These are phyloP conservation scores for Tenebrio molitor DNA, from an alignment of 1,140 invertebrate species.

Conservation along the genomic window DNA sequence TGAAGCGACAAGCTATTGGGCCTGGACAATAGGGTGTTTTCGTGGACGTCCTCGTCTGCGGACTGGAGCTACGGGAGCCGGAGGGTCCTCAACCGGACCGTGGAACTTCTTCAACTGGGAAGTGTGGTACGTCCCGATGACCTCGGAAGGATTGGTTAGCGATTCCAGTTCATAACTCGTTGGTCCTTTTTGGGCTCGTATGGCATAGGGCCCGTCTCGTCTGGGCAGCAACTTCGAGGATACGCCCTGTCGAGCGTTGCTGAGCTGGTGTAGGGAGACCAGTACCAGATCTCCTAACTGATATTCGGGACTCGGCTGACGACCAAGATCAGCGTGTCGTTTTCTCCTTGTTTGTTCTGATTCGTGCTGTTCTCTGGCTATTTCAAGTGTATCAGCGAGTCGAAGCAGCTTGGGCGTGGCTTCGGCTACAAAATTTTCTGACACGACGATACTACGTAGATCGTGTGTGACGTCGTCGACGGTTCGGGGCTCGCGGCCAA, in stretches of 20 bases:
- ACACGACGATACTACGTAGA: too few species aligned
- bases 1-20: background rate
- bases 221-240: too few species aligned
- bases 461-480: background rate
- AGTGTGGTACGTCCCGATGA: too few species aligned
- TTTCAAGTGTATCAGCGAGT: background rate
- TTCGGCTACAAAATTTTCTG: background rate
- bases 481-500: background rate
- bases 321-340: background rate
- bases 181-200: too few species aligned
- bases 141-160: too few species aligned
- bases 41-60: too few species aligned
- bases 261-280: background rate
- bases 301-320: background rate
- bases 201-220: too few species aligned
- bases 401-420: background rate
- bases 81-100: too few species aligned
- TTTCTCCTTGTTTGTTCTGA: background rate
- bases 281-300: slow-evolving; percentile 8
- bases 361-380: slow-evolving; percentile 2
- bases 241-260: too few species aligned
- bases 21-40: background rate
- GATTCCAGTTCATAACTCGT: too few species aligned
- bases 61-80: too few species aligned
- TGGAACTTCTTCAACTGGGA: too few species aligned